A percentile compares a stretch with the other conserved stretches of the same genome.
phyloP scores from a whole-genome alignment of 2,113 vertebrate genomes.

The Siphamia tubifer region DNA sequence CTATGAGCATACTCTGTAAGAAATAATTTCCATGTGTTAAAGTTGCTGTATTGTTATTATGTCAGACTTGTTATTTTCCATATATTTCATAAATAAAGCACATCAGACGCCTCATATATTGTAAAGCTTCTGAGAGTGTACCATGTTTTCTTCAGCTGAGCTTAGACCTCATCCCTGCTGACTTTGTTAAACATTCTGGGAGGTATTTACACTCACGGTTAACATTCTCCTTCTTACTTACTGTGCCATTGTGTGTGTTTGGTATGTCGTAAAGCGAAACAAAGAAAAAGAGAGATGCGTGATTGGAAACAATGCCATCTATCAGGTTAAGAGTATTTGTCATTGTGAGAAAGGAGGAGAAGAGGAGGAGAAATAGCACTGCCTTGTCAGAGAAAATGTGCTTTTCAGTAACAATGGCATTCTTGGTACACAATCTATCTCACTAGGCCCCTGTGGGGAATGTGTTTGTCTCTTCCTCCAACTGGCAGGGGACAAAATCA shows the following conservation, averaged over 20 bases:
- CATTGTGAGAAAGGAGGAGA: conserved; percentile 45
- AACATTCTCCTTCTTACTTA: background rate
- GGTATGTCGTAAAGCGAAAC: conserved; percentile 4
- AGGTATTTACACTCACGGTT: background rate
- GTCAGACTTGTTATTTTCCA: background rate
- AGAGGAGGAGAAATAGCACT: conserved; percentile 49
- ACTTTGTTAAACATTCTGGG: conserved; percentile 12
- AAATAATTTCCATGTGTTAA: background rate
- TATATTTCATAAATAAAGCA: conserved; percentile 6
- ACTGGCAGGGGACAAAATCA: conserved; percentile 71
- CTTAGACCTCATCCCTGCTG: conserved; percentile 10
- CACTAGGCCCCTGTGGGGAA: conserved; percentile 52
- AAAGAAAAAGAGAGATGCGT: conserved; percentile 38
- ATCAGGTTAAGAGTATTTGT: conserved; percentile 63
- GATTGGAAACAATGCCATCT: conserved; percentile 61
- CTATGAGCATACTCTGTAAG: background rate
- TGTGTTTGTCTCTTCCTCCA: conserved; percentile 58
- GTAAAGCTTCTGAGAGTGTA: conserved; percentile 4
- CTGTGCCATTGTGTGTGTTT: conserved; percentile 21
- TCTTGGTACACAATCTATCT: conserved; percentile 66
- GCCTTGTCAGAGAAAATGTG: conserved; percentile 71
- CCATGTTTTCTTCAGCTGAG: conserved; percentile 7
- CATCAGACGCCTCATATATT: background rate
- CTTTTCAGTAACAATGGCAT: conserved; percentile 68
- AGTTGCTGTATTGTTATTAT: background rate